phyloP scores from a whole-genome alignment of 2,113 vertebrate genomes.

The Clarias macrocephalus region DNA sequence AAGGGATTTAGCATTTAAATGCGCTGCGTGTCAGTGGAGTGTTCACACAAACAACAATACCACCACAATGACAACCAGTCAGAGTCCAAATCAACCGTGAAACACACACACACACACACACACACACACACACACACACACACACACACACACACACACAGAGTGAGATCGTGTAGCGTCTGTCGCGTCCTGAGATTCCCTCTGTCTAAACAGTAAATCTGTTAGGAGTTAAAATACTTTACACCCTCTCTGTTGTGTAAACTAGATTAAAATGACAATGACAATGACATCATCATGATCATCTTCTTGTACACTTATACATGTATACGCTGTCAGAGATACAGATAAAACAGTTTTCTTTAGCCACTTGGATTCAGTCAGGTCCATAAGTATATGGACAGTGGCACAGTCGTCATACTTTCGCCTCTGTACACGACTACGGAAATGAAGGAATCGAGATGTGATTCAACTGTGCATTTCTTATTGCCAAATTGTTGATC shows the following conservation, averaged over 20 bases:
- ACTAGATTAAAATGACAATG: neutral
- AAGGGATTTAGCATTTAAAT: constrained; percentile 18
- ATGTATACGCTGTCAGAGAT: neutral
- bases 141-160: neutral
- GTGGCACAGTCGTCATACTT: no score
- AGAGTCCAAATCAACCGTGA: constrained; percentile 30
- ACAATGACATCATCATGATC: neutral
- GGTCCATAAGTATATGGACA: no score
- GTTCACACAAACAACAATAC: constrained; percentile 32
- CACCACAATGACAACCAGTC: constrained; percentile 47
- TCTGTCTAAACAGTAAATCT: neutral
- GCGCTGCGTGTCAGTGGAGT: neutral
- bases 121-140: neutral
- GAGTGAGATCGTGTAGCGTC: neutral
- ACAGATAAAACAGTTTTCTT: neutral
- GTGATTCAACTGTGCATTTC: no score
- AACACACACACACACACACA: constrained; percentile 16
- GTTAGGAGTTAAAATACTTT: neutral
- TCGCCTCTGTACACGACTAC: no score
- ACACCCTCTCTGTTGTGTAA: neutral
- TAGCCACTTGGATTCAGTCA: no score
- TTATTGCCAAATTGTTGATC: no score
- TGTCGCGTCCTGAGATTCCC: neutral
- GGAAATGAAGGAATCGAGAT: no score
- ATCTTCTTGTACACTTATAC: neutral